Evolutionary conservation across 1,140 invertebrate genomes (phyloP).

Genomic region (Wiebesia pumilae): DNA sequence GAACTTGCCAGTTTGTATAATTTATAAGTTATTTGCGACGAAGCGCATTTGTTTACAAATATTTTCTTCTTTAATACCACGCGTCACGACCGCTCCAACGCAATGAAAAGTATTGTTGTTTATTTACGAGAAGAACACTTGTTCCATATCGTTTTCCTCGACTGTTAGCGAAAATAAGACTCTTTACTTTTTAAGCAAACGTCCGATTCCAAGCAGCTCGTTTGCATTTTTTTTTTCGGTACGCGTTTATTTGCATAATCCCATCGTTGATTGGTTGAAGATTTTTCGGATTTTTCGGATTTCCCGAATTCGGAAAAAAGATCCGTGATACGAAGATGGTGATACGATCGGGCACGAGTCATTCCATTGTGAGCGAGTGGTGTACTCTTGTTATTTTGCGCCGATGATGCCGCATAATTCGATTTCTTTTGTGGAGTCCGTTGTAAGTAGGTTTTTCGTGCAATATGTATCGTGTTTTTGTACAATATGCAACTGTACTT

Average conservation of each 20-base stretch:
- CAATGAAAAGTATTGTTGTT: background rate
- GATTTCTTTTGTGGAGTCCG: background rate
- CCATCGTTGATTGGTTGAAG: background rate
- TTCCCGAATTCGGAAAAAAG: conserved; percentile 13
- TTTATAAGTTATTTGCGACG: background rate
- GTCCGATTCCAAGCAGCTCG: background rate
- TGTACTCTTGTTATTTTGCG: conserved; percentile 35
- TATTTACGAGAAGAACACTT: background rate
- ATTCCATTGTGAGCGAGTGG: background rate
- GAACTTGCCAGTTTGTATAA: background rate
- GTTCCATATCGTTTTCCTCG: background rate
- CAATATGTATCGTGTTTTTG: too few species aligned
- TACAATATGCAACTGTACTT: background rate
- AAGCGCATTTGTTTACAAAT: conserved; percentile 8
- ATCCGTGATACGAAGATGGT: background rate
- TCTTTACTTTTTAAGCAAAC: background rate
- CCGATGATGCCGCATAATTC: conserved; percentile 35
- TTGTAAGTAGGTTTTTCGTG: conserved; percentile 1
- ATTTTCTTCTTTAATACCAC: background rate
- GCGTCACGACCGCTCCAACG: background rate
- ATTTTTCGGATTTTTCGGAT: background rate
- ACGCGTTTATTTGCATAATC: background rate
- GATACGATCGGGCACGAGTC: conserved; percentile 1
- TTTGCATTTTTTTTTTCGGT: background rate
- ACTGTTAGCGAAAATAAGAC: background rate